Base-by-base conservation (phyloP, 2,113 vertebrate genomes). In the Misgurnus mizolepis region DNA sequence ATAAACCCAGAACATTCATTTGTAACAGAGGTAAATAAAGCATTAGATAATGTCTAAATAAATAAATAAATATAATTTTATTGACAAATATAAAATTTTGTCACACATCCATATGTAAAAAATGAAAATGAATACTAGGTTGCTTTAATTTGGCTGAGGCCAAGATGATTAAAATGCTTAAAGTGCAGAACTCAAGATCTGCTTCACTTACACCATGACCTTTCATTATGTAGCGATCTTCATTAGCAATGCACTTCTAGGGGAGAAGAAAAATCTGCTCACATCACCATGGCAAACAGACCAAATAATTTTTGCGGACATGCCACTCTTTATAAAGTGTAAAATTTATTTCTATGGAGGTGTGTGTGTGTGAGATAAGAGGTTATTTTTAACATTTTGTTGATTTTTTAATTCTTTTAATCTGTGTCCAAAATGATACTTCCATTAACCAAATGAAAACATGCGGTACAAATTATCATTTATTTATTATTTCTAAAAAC, bases 141-240 rank as follows among this genome's bases (percentile, higher is more conserved):
- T 27, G 12, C 45, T 15, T 45, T 60, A 43, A 27, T 73, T 73
- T 4, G 18, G 67, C 56, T 47, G 39, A 15, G 15, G 27, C 22
- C 15, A 79, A 58, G 49, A 49, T 34, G 12, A 78, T 47, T 61
- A 69, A 49, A 60, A 56, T 27, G 7, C 10, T 7, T 34, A 18
- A 34, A 69, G 41, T 68, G 66, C 40, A 69, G 39, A 50, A 40
- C 27, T 34, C 3, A 12, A 34, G 55, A 81, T 69, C 43, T 76
- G 55, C 73, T 76, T 82, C 39, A 64, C 76, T 76, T 69, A 22
- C 55, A 77, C 27, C 9, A 22, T 43, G 58, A 70, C 65, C 56
- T 77, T 82, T 76, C 58, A 65, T 12, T 3, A 71, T 65, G 50
- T 58, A 41, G 18, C 17, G 12, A 15, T 65, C 66, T 65, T 61